Percentiles rank a stretch among this genome's conserved stretches.
phyloP scores from a whole-genome alignment of 2,797 vertebrate species.

The Sciurus carolinensis region DNA sequence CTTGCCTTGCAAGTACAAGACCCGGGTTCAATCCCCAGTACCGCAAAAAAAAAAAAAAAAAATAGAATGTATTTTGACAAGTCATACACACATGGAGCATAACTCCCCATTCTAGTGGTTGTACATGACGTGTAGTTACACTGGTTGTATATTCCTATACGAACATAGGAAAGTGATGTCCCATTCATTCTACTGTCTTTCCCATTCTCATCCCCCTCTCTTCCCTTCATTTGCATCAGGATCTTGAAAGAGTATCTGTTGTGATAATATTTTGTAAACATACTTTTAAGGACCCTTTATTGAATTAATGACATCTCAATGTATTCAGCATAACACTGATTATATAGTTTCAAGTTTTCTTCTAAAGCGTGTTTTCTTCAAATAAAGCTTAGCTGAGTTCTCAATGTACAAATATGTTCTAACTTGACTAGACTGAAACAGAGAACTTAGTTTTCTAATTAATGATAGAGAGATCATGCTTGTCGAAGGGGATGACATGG shows the following conservation, averaged over 20 bases:
- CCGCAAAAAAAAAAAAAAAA: too few relatives aligned
- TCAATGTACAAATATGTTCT: not conserved
- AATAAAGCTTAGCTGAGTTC: not conserved
- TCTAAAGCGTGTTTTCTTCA: constrained; percentile 43
- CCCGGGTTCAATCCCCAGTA: too few relatives aligned
- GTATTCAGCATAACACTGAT: not conserved
- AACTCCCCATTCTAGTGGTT: too few relatives aligned
- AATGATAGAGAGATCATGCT: not conserved
- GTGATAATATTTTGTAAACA: constrained; percentile 34
- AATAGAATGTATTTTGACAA: too few relatives aligned
- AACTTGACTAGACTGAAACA: not conserved
- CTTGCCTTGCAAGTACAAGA: too few relatives aligned
- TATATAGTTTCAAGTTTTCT: constrained; percentile 25
- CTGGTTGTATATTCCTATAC: too few relatives aligned
- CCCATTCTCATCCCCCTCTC: too few relatives aligned
- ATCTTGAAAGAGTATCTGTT: constrained; percentile 51
- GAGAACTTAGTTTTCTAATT: constrained; percentile 31
- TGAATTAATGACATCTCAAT: not conserved
- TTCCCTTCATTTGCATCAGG: not conserved
- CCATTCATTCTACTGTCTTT: too few relatives aligned
- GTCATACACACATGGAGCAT: too few relatives aligned
- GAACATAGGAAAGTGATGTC: too few relatives aligned
- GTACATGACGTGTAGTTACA: too few relatives aligned
- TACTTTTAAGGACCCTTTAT: not conserved
- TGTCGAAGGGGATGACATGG: not conserved